Evolutionary conservation across 1,140 invertebrate genomes (phyloP).

Genomic region (Pseudoatta argentina): DNA sequence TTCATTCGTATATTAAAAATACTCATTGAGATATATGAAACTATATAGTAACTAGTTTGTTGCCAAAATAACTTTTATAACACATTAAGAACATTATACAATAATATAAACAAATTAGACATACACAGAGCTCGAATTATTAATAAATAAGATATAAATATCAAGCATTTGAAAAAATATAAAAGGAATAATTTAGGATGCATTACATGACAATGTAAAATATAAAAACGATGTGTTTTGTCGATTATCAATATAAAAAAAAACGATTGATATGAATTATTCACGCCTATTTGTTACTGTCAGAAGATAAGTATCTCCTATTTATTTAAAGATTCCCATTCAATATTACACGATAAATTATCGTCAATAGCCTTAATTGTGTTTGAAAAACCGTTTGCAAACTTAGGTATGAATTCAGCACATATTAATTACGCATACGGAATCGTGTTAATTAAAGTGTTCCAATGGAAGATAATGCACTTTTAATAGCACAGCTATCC

Average conservation of each 20-base stretch:
- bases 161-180: slow-evolving; percentile 1
- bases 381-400: slow-evolving; percentile 22
- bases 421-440: slow-evolving; percentile 30
- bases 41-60: slow-evolving; percentile 10
- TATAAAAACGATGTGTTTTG: background rate
- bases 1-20: slow-evolving; percentile 1
- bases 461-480: slow-evolving; percentile 70
- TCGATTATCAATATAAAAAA: background rate
- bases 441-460: slow-evolving; percentile 57
- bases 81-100: slow-evolving; percentile 16
- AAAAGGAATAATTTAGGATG: slow-evolving; percentile 33
- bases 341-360: slow-evolving; percentile 9
- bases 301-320: slow-evolving; percentile 24
- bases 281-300: slow-evolving; percentile 10
- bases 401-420: slow-evolving; percentile 35
- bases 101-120: slow-evolving; percentile 21
- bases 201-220: slow-evolving; percentile 21
- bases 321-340: slow-evolving; percentile 34
- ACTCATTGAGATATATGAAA: slow-evolving; percentile 18
- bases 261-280: slow-evolving; percentile 24
- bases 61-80: slow-evolving; percentile 1
- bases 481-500: slow-evolving; percentile 59
- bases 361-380: background rate
- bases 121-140: slow-evolving; percentile 12
- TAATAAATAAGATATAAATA: slow-evolving; percentile 42